Percentiles rank a stretch among this genome's conserved stretches.
Conservation (phyloP, 2,797 vertebrate species). For the Lophotriccus pileatus region DNA sequence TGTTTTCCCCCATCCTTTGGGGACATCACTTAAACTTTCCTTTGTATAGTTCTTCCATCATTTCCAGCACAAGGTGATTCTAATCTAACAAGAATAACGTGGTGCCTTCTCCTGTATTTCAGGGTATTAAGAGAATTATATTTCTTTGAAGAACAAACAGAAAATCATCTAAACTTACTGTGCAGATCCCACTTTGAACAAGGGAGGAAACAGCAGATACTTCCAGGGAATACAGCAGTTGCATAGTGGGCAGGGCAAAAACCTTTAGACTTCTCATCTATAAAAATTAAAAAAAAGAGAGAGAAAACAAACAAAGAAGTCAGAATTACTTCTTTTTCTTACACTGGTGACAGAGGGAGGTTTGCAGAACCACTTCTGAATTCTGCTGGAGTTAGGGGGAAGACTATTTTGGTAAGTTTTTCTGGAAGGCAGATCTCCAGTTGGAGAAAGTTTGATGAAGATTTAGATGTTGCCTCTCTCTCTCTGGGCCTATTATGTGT, state of each 20-base stretch:
- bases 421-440: neutral
- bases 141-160: neutral
- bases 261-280: slow-evolving; percentile 86
- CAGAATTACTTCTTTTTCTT: neutral
- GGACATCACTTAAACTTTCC: neutral
- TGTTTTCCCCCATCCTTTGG: neutral
- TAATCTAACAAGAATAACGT: neutral
- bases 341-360: neutral
- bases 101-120: neutral
- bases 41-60: neutral
- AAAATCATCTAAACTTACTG: slow-evolving; percentile 68
- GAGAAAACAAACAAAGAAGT: neutral
- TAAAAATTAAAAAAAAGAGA: neutral
- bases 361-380: neutral
- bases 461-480: neutral
- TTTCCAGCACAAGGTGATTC: neutral
- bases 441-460: neutral
- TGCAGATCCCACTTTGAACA: slow-evolving; percentile 85
- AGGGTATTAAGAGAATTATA: neutral
- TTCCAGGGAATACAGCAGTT: slow-evolving; percentile 87
- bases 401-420: neutral
- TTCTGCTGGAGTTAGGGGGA: neutral
- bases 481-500: neutral
- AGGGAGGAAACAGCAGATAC: slow-evolving; percentile 85
- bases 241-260: slow-evolving; percentile 86